Evolutionary conservation across 2,888 invertebrate species (phyloP).

Genomic region (Diarsia mendica): DNA sequence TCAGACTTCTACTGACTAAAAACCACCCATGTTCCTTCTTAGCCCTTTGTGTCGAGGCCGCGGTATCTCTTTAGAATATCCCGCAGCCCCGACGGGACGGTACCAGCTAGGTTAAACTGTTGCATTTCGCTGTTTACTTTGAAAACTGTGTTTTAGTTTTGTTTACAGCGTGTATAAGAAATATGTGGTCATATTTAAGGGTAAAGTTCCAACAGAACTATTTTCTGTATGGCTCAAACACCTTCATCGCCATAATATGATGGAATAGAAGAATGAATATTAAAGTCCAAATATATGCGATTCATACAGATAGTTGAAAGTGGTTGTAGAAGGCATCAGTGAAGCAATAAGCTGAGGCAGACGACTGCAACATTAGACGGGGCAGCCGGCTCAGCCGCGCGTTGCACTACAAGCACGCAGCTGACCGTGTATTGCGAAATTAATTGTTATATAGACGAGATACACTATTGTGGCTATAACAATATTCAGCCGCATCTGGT

Average conservation of each 20-base stretch:
- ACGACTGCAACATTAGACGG: not conserved
- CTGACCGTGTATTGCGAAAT: slow-evolving; percentile 14
- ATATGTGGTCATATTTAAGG: not conserved
- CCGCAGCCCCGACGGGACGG: too few relatives aligned
- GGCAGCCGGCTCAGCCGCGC: not conserved
- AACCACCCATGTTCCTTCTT: too few relatives aligned
- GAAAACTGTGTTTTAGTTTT: not conserved
- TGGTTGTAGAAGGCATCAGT: not conserved
- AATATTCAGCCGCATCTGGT: slow-evolving; percentile 25
- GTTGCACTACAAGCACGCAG: not conserved
- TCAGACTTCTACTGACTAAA: too few relatives aligned
- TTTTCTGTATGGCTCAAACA: not conserved
- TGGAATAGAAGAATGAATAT: not conserved
- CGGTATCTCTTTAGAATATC: too few relatives aligned
- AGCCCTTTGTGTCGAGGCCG: too few relatives aligned
- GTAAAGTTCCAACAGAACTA: too few relatives aligned
- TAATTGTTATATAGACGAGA: slow-evolving; percentile 8
- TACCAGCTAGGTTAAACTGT: slow-evolving; percentile 9
- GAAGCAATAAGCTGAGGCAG: slow-evolving; percentile 7
- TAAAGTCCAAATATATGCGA: not conserved
- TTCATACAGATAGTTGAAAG: not conserved
- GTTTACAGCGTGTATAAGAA: not conserved
- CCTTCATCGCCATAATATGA: not conserved
- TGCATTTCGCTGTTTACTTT: slow-evolving; percentile 1
- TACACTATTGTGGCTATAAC: not conserved